Evolutionary conservation across 1,140 invertebrate genomes (phyloP).

Genomic region (Camponotus vicinus): DNA sequence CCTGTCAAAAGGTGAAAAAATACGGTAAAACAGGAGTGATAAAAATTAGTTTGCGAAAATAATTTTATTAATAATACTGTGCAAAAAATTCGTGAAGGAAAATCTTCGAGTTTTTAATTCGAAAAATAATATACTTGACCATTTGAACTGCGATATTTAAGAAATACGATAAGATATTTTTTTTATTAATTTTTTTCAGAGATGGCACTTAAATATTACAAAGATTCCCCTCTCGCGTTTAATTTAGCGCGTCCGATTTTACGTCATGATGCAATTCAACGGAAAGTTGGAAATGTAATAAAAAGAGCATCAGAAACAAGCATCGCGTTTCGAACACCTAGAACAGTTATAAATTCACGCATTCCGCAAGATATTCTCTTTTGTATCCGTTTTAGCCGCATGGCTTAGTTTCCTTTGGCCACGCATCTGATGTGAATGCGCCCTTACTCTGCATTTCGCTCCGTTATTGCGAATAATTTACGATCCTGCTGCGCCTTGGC

Average conservation of each 20-base stretch:
- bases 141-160: neutral
- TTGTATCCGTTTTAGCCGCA: neutral
- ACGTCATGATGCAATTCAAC: neutral
- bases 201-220: neutral
- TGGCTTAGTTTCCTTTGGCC: neutral
- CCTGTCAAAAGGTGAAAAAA: neutral
- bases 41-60: neutral
- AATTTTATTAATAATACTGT: neutral
- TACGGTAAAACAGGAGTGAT: too few species aligned
- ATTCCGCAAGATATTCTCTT: neutral
- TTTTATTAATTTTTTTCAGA: neutral
- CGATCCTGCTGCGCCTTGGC: slow-evolving; percentile 16
- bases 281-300: neutral
- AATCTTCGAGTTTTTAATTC: neutral
- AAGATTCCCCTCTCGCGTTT: neutral
- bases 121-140: neutral
- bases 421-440: neutral
- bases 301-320: neutral
- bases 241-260: neutral
- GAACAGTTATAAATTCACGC: slow-evolving; percentile 14
- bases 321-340: neutral
- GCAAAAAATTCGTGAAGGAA: neutral
- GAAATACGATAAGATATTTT: too few species aligned
- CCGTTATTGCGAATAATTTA: slow-evolving; percentile 46
- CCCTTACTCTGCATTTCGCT: slow-evolving; percentile 36